Conservation (phyloP, 1,140 invertebrate species). For the Euwallacea similis region DNA sequence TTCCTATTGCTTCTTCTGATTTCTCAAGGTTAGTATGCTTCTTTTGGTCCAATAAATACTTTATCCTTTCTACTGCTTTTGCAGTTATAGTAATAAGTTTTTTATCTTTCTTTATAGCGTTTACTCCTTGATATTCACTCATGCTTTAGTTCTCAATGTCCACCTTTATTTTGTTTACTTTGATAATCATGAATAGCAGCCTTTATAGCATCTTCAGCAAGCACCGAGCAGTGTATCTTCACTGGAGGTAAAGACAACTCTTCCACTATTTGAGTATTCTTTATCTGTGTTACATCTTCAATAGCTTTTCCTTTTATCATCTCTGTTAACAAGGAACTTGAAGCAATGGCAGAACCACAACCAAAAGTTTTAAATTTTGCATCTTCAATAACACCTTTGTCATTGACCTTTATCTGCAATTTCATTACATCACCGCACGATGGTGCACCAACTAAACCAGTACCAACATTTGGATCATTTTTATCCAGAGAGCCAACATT, state of each 20-base stretch:
- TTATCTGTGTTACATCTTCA: conserved; percentile 89
- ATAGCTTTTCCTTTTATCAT: conserved; percentile 99
- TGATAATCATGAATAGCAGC: conserved; percentile 96
- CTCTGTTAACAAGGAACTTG: conserved; percentile 98
- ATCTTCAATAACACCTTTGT: conserved; percentile 97
- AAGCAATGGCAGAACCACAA: conserved; percentile 98
- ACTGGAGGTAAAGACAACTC: conserved; percentile 96
- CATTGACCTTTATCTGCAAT: conserved; percentile 94
- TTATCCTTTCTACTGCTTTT: too few species aligned
- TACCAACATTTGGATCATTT: conserved; percentile 91
- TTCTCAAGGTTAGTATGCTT: too few species aligned
- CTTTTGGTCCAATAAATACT: too few species aligned
- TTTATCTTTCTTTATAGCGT: too few species aligned
- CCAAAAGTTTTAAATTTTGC: conserved; percentile 99
- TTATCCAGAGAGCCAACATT: conserved; percentile 99
- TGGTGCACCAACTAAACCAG: conserved; percentile 96
- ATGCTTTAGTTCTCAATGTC: too few species aligned
- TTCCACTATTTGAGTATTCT: conserved; percentile 99
- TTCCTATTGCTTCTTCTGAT: too few species aligned
- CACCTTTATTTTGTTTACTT: conserved; percentile 80
- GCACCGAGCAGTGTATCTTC: conserved; percentile 99
- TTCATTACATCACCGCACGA: conserved; percentile 99
- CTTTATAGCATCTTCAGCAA: conserved; percentile 99
- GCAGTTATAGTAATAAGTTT: too few species aligned
- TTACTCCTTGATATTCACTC: too few species aligned